These are phyloP conservation scores for Heliconius hortense DNA, from an alignment of 2,888 invertebrate genomes.

Conservation along the genomic window DNA sequence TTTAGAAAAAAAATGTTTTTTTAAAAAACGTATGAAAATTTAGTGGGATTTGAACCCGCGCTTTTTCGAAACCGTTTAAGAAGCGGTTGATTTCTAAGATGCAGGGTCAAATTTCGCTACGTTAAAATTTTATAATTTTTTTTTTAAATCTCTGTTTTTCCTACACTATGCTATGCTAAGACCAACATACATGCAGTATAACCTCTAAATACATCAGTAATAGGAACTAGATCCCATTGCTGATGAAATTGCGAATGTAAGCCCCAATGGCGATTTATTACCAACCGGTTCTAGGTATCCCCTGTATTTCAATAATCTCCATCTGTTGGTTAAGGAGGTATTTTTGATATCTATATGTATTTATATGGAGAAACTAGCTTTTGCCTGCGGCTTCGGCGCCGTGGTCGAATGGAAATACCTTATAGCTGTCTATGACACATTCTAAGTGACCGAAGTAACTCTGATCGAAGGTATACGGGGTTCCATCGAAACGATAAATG, in stretches of 20 bases:
- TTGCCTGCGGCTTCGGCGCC: too few relatives aligned
- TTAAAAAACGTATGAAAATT: not conserved
- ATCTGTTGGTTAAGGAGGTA: slow-evolving; percentile 28
- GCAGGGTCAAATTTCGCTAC: too few relatives aligned
- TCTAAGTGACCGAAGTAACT: not conserved
- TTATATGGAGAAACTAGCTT: not conserved
- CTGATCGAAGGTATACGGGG: not conserved
- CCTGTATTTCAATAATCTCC: slow-evolving; percentile 36
- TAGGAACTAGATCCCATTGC: slow-evolving; percentile 25
- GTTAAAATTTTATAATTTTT: too few relatives aligned
- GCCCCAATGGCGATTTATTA: slow-evolving; percentile 38
- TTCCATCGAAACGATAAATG: not conserved
- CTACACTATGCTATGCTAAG: not conserved
- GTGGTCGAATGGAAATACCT: not conserved
- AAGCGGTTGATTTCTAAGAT: not conserved
- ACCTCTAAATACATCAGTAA: not conserved
- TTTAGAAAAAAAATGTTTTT: not conserved
- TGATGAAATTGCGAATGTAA: slow-evolving; percentile 22
- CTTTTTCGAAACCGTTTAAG: not conserved
- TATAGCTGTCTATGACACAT: not conserved
- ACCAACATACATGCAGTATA: slow-evolving; percentile 1
- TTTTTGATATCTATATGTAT: slow-evolving; percentile 13
- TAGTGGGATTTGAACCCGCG: not conserved
- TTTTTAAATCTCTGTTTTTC: not conserved
- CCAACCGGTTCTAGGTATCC: slow-evolving; percentile 39